These are phyloP conservation scores for Oopsacas minuta DNA, from an alignment of 37 sponge, comb jelly and placozoan genomes.

Conservation along the genomic window DNA sequence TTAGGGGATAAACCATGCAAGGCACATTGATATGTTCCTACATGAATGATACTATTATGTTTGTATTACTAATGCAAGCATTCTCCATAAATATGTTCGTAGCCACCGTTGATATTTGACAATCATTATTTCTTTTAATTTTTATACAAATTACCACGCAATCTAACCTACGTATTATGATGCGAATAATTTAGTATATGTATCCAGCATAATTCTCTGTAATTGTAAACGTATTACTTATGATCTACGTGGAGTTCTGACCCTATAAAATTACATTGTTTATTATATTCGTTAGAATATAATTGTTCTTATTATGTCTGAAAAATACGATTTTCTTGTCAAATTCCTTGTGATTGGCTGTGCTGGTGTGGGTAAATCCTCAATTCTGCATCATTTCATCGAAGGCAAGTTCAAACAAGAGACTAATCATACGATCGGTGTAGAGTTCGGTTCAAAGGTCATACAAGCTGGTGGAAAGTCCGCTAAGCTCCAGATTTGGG, in stretches of 20 bases:
- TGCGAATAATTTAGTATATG: too few relatives aligned
- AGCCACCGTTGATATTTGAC: too few relatives aligned
- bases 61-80: too few relatives aligned
- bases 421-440: conserved; percentile 96
- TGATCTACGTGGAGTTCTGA: neutral
- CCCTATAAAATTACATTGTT: neutral
- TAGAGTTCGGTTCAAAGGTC: conserved; percentile 96
- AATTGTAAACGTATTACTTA: neutral
- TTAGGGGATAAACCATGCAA: conserved; percentile 10
- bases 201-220: neutral
- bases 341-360: conserved; percentile 98
- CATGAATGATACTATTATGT: too few relatives aligned
- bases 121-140: too few relatives aligned
- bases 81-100: too few relatives aligned
- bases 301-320: neutral
- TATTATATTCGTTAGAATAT: neutral
- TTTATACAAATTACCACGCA: too few relatives aligned
- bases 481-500: conserved; percentile 99
- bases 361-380: conserved; percentile 99
- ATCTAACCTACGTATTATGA: too few relatives aligned
- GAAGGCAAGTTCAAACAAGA: conserved; percentile 98
- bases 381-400: conserved; percentile 95
- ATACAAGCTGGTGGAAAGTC: conserved; percentile 69
- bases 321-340: conserved; percentile 74
- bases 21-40: too few relatives aligned